Conservation (phyloP, 2,888 invertebrate species). For the Heliconius ethilla region DNA sequence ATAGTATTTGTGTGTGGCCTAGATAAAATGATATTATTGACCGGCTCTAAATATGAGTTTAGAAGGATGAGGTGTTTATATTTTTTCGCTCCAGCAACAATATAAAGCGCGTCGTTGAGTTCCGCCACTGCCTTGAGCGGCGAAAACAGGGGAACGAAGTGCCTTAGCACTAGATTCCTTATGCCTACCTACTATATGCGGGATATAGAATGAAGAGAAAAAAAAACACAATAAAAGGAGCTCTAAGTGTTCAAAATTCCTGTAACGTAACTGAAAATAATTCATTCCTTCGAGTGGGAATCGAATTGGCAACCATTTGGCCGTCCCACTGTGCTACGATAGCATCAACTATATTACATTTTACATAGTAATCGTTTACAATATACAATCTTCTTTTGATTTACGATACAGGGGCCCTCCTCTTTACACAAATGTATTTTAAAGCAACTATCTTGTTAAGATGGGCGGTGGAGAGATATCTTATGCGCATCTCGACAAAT, state of each 20-base stretch:
- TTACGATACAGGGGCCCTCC: slow-evolving; percentile 8
- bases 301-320: too few species aligned
- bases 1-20: background rate
- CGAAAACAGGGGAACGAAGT: background rate
- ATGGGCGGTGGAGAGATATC: slow-evolving; percentile 48
- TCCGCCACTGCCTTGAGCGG: background rate
- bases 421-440: slow-evolving; percentile 8
- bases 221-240: too few species aligned
- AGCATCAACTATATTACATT: background rate
- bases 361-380: background rate
- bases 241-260: too few species aligned
- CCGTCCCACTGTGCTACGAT: too few species aligned
- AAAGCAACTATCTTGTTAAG: slow-evolving; percentile 6
- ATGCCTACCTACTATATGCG: too few species aligned
- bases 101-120: background rate
- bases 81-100: background rate
- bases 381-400: slow-evolving; percentile 14
- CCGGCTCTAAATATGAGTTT: too few species aligned
- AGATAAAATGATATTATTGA: background rate
- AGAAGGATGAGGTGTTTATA: background rate
- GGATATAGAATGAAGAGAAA: too few species aligned
- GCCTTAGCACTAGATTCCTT: background rate
- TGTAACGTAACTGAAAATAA: too few species aligned
- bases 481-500: slow-evolving; percentile 27
- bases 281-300: too few species aligned